Evolutionary conservation across 1,140 invertebrate genomes (phyloP), one percentile per base, ranked within the genome.

Genomic region (Hestina assimilis): DNA sequence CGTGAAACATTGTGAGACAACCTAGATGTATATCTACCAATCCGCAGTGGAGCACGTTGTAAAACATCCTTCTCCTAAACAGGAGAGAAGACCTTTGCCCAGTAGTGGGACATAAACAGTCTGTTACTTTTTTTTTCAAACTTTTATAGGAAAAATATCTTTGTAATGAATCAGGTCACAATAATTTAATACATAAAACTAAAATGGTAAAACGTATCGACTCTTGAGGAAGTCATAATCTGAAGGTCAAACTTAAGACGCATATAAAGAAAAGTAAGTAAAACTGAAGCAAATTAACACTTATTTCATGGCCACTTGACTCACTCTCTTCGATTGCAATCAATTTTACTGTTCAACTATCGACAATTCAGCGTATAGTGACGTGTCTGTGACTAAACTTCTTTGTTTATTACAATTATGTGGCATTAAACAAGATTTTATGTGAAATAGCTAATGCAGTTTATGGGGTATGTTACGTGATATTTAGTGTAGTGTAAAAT

Each of bases 261-360:
- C n/a, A n/a, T n/a, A n/a, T n/a, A n/a, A n/a, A n/a, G n/a, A n/a
- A n/a, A n/a, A n/a, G n/a, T n/a, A 31, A 11, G 28, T 31, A 11
- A 4, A 31, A 12, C 33, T 19, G 3, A 9, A 38, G 33, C 33
- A 38, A 38, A 38, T 38, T 38, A 38, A n/a, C 15, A 31, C 11
- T 31, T 21, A 2, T 14, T 14, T 17, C 56, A 59, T 53, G 42
- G 42, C 9, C 2, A 12, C 15, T 23, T 63, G 54, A 63, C 15
- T 64, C 67, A 62, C 23, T 15, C 45, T 64, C 53, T 54, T 29
- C 59, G 61, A 72, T 65, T 63, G 40, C 58, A 21, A 73, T 70
- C 58, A 54, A 63, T 65, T 68, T 68, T 63, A 68, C 52, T 63
- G 53, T 59, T 64, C 54, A 59, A 46, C 41, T 67, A 67, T 55